phyloP scores from a whole-genome alignment of 1,140 invertebrate genomes.

The Papilio polytes region DNA sequence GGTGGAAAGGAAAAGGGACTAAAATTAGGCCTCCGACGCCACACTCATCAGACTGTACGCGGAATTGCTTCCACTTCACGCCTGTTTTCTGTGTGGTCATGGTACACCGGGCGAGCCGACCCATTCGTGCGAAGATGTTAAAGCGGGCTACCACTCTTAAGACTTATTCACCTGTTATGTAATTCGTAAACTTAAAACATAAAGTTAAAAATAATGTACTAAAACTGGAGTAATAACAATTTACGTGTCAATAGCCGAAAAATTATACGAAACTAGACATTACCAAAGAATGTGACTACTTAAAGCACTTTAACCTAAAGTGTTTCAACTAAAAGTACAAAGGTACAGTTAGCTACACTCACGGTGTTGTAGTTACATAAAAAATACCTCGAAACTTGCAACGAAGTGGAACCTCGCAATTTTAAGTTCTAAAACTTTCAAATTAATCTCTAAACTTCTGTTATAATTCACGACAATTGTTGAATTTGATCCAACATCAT shows the following conservation, averaged over 20 bases:
- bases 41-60: too few relatives aligned
- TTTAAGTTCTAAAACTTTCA: too few relatives aligned
- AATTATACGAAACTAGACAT: background rate
- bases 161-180: background rate
- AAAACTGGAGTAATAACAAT: constrained; percentile 3
- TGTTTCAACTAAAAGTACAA: constrained; percentile 12
- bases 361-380: background rate
- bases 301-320: constrained; percentile 18
- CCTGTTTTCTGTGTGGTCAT: too few relatives aligned
- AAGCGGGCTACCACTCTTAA: too few relatives aligned
- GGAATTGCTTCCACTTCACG: too few relatives aligned
- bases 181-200: background rate
- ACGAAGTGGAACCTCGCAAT: background rate
- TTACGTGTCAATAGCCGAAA: background rate
- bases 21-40: too few relatives aligned
- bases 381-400: background rate
- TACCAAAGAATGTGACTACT: background rate
- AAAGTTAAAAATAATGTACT: background rate
- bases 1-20: too few relatives aligned
- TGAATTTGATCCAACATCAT: too few relatives aligned
- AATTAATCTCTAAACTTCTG: too few relatives aligned
- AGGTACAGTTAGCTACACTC: background rate
- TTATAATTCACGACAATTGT: too few relatives aligned
- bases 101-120: too few relatives aligned
- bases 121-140: too few relatives aligned